A percentile compares a stretch with the other conserved stretches of the same genome.
These are phyloP conservation scores for Labia minor DNA, from an alignment of 2,888 invertebrate species.

Conservation along the genomic window DNA sequence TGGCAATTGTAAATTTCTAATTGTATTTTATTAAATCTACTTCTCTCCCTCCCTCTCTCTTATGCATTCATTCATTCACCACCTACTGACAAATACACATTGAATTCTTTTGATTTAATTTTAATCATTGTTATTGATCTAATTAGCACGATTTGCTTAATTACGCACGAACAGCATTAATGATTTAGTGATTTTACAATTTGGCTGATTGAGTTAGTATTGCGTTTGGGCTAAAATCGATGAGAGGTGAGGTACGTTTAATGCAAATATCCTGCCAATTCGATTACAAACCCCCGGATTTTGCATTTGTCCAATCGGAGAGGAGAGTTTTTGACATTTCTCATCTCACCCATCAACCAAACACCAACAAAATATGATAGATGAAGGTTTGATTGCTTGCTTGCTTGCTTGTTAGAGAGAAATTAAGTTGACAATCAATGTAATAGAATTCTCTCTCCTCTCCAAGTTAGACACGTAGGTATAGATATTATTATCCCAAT, in stretches of 20 bases:
- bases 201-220: conserved; percentile 13
- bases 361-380: background rate
- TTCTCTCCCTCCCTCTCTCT: background rate
- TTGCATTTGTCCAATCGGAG: background rate
- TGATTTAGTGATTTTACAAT: conserved; percentile 13
- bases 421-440: no score
- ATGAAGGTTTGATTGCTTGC: background rate
- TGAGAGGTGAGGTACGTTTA: conserved; percentile 8
- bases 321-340: background rate
- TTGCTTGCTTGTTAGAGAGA: no score
- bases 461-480: no score
- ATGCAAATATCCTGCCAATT: conserved; percentile 13
- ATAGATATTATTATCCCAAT: no score
- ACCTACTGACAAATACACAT: background rate
- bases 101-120: conserved; percentile 13
- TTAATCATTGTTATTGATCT: conserved; percentile 13
- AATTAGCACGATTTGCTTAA: conserved; percentile 7
- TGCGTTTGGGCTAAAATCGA: background rate
- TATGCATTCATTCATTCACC: background rate
- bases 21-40: no score
- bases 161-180: conserved; percentile 13
- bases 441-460: no score
- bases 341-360: background rate
- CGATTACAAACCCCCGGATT: background rate
- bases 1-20: no score